phyloP scores from a whole-genome alignment of 2,113 vertebrate species.

The Elephantulus edwardii region DNA sequence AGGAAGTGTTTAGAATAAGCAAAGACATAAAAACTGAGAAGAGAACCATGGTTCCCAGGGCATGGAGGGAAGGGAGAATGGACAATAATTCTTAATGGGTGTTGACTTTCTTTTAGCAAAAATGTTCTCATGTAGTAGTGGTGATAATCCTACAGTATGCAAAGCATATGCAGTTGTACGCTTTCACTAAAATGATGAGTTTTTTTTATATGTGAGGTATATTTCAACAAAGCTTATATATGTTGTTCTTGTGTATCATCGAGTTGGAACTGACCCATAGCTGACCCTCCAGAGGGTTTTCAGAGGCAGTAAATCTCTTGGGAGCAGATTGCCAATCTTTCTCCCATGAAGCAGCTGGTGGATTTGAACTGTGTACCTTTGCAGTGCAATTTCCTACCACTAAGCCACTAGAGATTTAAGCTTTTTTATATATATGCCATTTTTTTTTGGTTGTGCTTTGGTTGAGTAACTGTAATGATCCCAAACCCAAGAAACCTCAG shows the following conservation, averaged over 20 bases:
- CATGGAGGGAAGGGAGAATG: neutral
- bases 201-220: neutral
- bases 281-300: too few species aligned
- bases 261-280: too few species aligned
- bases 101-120: neutral
- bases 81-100: neutral
- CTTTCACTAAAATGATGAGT: neutral
- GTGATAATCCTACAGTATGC: neutral
- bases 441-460: conserved; percentile 2
- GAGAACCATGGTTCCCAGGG: neutral
- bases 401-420: too few species aligned
- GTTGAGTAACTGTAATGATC: neutral
- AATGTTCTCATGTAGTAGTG: neutral
- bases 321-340: too few species aligned
- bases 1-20: neutral
- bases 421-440: too few species aligned
- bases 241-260: too few species aligned
- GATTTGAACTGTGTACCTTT: too few species aligned
- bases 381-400: too few species aligned
- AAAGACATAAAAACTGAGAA: neutral
- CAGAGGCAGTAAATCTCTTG: too few species aligned
- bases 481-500: conserved; percentile 4
- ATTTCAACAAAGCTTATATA: conserved; percentile 19
- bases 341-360: too few species aligned
- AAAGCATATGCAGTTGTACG: neutral